Conservation (phyloP, 2,113 vertebrate genomes). For the Ageneiosus marmoratus region DNA sequence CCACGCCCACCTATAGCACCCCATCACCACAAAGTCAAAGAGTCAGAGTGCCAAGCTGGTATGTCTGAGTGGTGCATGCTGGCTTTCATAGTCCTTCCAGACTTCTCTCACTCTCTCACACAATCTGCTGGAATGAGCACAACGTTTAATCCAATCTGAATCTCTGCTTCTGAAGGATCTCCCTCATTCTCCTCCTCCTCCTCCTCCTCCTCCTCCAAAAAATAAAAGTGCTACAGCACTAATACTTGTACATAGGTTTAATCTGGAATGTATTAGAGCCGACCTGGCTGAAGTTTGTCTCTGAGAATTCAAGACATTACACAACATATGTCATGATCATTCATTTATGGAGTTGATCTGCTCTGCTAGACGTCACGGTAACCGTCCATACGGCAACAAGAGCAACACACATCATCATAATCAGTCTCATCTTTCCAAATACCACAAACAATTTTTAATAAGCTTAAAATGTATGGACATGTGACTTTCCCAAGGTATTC, state of each 20-base stretch:
- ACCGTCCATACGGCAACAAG: neutral
- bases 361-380: neutral
- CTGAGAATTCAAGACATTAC: neutral
- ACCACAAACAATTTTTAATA: neutral
- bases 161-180: neutral
- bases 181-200: no score
- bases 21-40: conserved; percentile 58
- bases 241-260: neutral
- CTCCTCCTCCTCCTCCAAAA: neutral
- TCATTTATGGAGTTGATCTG: neutral
- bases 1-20: conserved; percentile 14
- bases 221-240: neutral
- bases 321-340: neutral
- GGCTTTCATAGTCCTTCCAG: conserved; percentile 35
- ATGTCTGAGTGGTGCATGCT: conserved; percentile 71
- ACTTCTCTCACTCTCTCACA: neutral
- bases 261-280: conserved; percentile 4
- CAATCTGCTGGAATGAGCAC: conserved; percentile 16
- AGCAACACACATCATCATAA: neutral
- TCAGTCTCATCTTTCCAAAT: neutral
- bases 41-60: conserved; percentile 67
- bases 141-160: neutral
- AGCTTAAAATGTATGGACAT: neutral
- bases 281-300: neutral
- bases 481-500: no score